Evolutionary conservation across 2,113 vertebrate genomes (phyloP), one percentile per base, ranked within the genome.

Genomic region (Hystrix brachyura): DNA sequence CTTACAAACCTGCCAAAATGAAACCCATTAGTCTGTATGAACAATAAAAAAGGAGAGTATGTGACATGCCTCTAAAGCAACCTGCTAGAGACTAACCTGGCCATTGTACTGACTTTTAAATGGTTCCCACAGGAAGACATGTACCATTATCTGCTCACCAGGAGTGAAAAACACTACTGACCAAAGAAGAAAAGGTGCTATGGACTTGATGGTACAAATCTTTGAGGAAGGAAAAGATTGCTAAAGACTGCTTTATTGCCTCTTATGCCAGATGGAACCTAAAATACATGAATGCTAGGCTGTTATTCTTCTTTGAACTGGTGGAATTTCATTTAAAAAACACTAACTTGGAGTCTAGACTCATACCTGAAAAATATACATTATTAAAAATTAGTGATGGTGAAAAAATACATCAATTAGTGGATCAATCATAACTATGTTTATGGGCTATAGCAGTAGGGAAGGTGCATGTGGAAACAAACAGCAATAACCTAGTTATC

Each of bases 71-170:
- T 96, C 80, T 60, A 97, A 5, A 60, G 82, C 74, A 93, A 80
- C 62, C 25, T 85, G 85, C 57, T 74, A 95, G 91, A 98, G 72
- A 92, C 55, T 43, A 95, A 64, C 11, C 76, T 14, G 78, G 86
- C 94, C 91, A 87, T 80, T 53, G 38, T 46, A 43, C 92, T 60
- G n/a, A 78, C 17, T 78, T 96, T 95, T 90, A 96, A 97, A 98
- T 65, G 91, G 86, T 59, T 96, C 93, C 64, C 78, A 17, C 27
- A 21, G 55, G 84, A 97, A 97, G 83, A 91, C 1, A 4, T 2
- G 85, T 71, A 34, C n/a, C 95, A 97, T 92, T 21, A 65, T 59
- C 43, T 95, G 74, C 53, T 64, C 57, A 18, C 19, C 48, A 86
- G 14, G 43, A 72, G 57, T 34, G 51, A 71, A 80, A 15, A 32